Evolutionary conservation across 2,113 vertebrate genomes (phyloP).

Genomic region (Strigops habroptila): DNA sequence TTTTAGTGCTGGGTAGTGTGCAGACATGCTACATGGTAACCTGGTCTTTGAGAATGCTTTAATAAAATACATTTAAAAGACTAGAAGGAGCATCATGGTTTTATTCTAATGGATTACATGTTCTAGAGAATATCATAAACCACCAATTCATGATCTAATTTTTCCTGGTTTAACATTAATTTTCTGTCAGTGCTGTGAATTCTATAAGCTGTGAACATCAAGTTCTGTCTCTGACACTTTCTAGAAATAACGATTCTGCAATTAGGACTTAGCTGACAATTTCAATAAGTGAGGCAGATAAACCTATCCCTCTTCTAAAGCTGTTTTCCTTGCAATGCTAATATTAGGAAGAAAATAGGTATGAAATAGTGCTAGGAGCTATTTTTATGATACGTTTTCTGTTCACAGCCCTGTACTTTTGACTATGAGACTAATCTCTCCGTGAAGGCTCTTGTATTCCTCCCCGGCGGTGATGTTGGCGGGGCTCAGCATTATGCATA

Average conservation of each 20-base stretch:
- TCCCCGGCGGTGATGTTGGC: background rate
- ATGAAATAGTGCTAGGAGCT: background rate
- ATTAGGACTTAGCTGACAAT: slow-evolving; percentile 35
- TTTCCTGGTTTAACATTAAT: background rate
- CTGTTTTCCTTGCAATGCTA: background rate
- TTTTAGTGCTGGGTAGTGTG: background rate
- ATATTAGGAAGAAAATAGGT: background rate
- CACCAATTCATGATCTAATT: background rate
- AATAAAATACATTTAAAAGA: background rate
- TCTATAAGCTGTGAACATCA: slow-evolving; percentile 32
- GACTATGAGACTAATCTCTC: background rate
- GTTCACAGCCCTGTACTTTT: background rate
- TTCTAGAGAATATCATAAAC: background rate
- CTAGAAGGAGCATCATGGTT: background rate
- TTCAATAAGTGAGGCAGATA: background rate
- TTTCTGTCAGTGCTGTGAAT: slow-evolving; percentile 23
- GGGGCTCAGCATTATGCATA: rapidly evolving
- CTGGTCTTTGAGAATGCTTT: background rate
- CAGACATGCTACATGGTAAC: background rate
- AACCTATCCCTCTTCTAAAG: background rate
- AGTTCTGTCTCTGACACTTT: slow-evolving; percentile 28
- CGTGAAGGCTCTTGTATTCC: background rate
- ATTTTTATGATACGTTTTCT: background rate
- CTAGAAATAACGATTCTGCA: slow-evolving; percentile 43
- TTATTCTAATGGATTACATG: background rate